phyloP scores from a whole-genome alignment of 2,113 vertebrate genomes.

The Tragelaphus strepsiceros region DNA sequence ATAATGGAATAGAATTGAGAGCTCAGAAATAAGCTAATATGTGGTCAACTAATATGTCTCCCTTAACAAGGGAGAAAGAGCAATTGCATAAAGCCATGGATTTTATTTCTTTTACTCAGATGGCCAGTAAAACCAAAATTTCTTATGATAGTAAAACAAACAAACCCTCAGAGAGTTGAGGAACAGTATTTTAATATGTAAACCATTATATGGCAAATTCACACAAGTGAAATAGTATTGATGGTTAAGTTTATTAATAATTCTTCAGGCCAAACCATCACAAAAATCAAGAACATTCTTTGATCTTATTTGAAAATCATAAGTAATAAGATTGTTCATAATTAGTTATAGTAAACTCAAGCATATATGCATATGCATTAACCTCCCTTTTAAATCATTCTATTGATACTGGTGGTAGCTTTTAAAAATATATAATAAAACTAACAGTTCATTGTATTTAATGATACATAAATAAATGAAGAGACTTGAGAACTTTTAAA shows the following conservation, averaged over 20 bases:
- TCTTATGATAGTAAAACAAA: not conserved
- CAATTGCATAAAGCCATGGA: not conserved
- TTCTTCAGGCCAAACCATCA: not conserved
- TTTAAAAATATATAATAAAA: not conserved
- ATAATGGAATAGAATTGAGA: not conserved
- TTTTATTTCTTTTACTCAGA: constrained; percentile 22
- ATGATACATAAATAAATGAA: not conserved
- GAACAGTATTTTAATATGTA: not conserved
- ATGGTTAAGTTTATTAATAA: not conserved
- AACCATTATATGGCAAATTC: not conserved
- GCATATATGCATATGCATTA: not conserved
- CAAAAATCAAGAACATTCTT: not conserved
- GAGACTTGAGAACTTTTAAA: not conserved
- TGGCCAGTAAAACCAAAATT: not conserved
- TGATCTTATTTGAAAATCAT: not conserved
- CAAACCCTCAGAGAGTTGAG: not conserved
- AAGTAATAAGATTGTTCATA: not conserved
- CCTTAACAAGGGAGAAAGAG: not conserved
- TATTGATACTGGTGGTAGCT: not conserved
- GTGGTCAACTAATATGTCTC: not conserved
- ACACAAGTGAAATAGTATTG: not conserved
- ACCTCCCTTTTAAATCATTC: not conserved
- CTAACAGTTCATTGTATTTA: not conserved
- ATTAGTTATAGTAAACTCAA: not conserved
- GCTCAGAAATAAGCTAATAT: not conserved